Evolutionary conservation across 2,113 vertebrate species (phyloP).

Genomic region (Ptilonorhynchus violaceus): DNA sequence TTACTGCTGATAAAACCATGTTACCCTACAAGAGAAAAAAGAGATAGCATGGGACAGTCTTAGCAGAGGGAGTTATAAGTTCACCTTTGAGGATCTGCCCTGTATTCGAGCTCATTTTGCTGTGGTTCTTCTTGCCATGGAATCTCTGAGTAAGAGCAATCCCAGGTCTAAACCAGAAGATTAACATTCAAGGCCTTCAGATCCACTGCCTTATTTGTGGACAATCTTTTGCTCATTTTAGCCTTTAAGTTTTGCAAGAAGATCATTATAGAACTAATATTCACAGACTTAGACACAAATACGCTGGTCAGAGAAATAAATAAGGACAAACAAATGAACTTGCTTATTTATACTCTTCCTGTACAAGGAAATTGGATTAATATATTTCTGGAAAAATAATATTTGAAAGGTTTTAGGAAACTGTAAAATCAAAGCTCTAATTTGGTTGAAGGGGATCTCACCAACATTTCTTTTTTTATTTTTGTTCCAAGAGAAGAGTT

Average conservation of each 20-base stretch:
- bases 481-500: neutral
- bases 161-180: neutral
- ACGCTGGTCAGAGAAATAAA: neutral
- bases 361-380: neutral
- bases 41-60: neutral
- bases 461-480: accelerated
- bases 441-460: neutral
- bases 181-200: neutral
- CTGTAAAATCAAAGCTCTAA: neutral
- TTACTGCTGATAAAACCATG: neutral
- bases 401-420: neutral
- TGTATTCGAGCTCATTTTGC: accelerated
- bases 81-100: neutral
- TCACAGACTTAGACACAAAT: neutral
- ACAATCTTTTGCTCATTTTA: neutral
- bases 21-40: neutral
- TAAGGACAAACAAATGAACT: accelerated
- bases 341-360: neutral
- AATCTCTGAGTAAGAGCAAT: neutral
- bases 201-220: neutral
- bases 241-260: neutral
- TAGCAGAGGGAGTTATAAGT: neutral
- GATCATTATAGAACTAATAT: too few species aligned
- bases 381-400: neutral
- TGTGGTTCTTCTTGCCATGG: accelerated